These are phyloP conservation scores for Allolobophora icterica DNA, from an alignment of 2,888 invertebrate genomes.

Conservation along the genomic window DNA sequence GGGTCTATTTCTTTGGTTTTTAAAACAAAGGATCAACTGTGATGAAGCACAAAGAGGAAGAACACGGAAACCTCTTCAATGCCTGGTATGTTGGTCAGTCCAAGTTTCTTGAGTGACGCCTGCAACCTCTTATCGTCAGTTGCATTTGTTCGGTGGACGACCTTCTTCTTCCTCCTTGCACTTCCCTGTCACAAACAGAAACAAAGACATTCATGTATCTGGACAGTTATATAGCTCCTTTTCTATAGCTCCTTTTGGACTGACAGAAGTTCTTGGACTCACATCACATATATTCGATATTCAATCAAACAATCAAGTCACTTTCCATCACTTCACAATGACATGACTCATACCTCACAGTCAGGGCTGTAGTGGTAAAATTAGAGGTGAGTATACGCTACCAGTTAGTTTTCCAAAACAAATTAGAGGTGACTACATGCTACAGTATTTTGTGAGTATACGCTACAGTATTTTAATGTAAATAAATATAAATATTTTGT, in stretches of 20 bases:
- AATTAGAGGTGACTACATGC: no score
- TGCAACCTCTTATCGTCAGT: conserved; percentile 99
- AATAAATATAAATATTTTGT: no score
- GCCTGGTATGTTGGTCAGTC: conserved; percentile 97
- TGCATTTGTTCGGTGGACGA: conserved; percentile 96
- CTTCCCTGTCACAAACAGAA: conserved; percentile 74
- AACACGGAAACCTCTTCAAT: conserved; percentile 85
- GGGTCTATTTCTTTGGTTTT: not conserved
- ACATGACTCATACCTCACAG: not conserved
- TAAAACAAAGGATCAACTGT: not conserved
- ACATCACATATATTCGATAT: no score
- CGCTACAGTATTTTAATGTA: no score
- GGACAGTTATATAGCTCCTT: no score
- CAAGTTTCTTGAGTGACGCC: conserved; percentile 93
- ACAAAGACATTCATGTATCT: not conserved
- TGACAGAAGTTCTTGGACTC: no score
- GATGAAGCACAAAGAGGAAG: not conserved
- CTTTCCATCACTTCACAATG: not conserved
- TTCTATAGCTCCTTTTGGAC: no score
- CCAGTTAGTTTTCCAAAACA: no score
- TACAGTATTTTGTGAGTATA: no score
- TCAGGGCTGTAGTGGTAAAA: no score
- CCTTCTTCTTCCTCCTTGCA: conserved; percentile 99
- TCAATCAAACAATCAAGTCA: not conserved
- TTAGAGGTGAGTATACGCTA: no score